These are phyloP conservation scores for Amorpha juglandis DNA, from an alignment of 2,888 invertebrate species.

Conservation along the genomic window DNA sequence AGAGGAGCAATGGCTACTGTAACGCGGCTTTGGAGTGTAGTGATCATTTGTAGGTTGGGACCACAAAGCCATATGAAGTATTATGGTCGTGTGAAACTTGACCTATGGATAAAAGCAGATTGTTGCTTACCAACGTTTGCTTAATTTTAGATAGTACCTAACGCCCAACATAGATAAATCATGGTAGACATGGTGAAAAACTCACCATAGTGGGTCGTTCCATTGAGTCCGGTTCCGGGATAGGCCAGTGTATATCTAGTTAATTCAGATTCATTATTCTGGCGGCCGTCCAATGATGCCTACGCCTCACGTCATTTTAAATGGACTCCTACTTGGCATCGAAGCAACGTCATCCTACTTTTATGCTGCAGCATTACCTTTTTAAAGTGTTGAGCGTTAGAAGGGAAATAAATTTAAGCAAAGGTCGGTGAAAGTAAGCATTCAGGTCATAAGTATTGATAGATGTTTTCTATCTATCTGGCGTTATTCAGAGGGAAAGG, in stretches of 20 bases:
- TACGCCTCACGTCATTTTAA: too few species aligned
- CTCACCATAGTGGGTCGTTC: too few species aligned
- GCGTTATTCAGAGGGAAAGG: too few species aligned
- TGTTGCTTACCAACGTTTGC: background rate
- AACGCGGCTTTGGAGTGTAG: constrained; percentile 75
- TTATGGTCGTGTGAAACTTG: background rate
- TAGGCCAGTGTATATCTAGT: too few species aligned
- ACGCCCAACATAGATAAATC: background rate
- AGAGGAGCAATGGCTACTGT: constrained; percentile 67
- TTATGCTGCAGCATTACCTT: too few species aligned
- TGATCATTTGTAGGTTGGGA: constrained; percentile 67
- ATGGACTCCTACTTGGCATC: too few species aligned
- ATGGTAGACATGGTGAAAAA: too few species aligned
- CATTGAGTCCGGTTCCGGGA: too few species aligned
- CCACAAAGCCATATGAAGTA: background rate
- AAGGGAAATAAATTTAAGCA: background rate
- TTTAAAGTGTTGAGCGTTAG: background rate
- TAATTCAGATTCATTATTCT: too few species aligned
- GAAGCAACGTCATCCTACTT: too few species aligned
- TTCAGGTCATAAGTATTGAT: background rate
- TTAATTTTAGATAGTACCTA: background rate
- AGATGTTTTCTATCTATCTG: too few species aligned
- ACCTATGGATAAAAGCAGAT: background rate
- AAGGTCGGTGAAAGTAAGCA: background rate
- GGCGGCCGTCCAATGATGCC: too few species aligned